phyloP scores from a whole-genome alignment of 2,113 vertebrate species.

The Dinomys branickii region DNA sequence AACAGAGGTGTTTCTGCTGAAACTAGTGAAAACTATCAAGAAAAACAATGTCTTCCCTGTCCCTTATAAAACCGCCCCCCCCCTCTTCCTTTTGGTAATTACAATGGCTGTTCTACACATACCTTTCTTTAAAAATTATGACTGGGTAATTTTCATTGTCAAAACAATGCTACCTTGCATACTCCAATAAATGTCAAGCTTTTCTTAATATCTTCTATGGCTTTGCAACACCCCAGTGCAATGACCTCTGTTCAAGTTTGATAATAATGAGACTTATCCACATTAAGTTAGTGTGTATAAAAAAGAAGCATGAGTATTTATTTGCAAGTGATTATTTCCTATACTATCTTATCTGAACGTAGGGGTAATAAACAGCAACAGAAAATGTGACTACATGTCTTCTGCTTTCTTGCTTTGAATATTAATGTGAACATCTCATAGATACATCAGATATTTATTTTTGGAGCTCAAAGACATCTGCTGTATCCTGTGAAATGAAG shows the following conservation, averaged over 20 bases:
- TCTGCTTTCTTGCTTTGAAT: constrained; percentile 1
- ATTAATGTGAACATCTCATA: not conserved
- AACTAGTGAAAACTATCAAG: not conserved
- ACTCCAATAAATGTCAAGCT: not conserved
- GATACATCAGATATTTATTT: constrained; percentile 12
- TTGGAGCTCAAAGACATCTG: constrained; percentile 40
- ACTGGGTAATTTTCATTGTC: not conserved
- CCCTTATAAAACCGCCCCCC: not conserved
- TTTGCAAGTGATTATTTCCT: not conserved
- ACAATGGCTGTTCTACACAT: not conserved
- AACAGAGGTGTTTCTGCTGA: not conserved
- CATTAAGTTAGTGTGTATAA: not conserved
- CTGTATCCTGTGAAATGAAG: not conserved
- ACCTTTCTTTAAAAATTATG: not conserved
- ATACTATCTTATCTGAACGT: not conserved
- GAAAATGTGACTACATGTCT: not conserved
- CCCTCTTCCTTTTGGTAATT: not conserved
- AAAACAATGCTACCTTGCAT: not conserved
- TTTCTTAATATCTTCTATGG: not conserved
- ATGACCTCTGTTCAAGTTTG: not conserved
- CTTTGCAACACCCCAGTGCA: not conserved
- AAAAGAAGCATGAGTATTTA: not conserved
- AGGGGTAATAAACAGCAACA: not conserved
- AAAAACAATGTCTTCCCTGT: not conserved
- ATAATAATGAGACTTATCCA: not conserved